phyloP scores from a whole-genome alignment of 2,888 invertebrate species.

The Muschampia plurimacula region DNA sequence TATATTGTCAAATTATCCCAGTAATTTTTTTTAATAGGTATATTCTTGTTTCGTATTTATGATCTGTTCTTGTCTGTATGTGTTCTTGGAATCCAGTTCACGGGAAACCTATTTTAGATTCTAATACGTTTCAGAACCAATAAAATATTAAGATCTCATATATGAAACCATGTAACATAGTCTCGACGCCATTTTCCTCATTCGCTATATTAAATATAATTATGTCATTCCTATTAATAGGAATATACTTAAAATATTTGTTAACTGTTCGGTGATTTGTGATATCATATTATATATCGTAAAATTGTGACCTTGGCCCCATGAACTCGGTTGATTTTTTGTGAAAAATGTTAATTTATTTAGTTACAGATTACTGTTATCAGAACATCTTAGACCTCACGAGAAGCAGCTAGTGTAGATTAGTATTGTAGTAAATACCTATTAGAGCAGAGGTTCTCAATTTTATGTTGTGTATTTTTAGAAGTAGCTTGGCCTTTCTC shows the following conservation, averaged over 20 bases:
- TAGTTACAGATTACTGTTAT: neutral
- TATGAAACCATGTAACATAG: neutral
- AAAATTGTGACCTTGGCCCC: neutral
- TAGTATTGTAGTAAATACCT: too few relatives aligned
- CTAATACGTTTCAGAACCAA: neutral
- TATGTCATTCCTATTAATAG: slow-evolving; percentile 7
- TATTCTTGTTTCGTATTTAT: neutral
- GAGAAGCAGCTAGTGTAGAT: too few relatives aligned
- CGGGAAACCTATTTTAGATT: neutral
- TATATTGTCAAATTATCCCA: too few relatives aligned
- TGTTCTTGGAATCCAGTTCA: neutral
- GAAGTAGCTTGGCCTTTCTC: too few relatives aligned
- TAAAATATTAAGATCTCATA: neutral
- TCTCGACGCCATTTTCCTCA: neutral
- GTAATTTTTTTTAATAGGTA: neutral
- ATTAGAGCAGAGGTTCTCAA: too few relatives aligned
- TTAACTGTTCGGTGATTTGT: neutral
- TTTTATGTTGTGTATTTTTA: too few relatives aligned
- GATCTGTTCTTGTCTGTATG: neutral
- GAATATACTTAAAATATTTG: neutral
- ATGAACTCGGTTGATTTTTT: neutral
- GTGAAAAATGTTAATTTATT: neutral
- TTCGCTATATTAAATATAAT: neutral
- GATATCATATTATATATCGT: neutral
- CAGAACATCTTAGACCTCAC: too few relatives aligned